Base-by-base conservation (phyloP, 2,113 vertebrate species). In the Petaurus breviceps region DNA sequence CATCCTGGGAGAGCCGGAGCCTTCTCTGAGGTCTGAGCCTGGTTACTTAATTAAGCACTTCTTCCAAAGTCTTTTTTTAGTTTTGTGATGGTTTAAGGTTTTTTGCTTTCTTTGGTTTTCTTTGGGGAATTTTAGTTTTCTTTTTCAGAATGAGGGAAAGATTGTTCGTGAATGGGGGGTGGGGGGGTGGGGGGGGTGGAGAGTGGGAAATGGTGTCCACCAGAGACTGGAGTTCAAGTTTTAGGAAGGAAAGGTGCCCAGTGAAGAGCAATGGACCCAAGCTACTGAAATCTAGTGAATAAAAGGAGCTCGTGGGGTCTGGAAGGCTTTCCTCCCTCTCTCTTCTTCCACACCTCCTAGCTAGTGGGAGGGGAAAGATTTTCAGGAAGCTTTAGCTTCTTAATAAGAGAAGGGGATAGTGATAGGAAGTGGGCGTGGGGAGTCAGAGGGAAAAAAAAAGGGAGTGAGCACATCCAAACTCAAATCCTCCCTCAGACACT, bases 341-440 rank as follows among this genome's bases (percentile, higher is more conserved):
- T 90, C 51, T 28, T 46, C 55, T 91, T 57, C 93, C 50, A 53
- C 89, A 91, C 84, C 61, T 84, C 61, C 54, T 95, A 89, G 4
- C 50, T 6, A 89, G 49, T 92, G 52, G 95, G 90, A 95, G 61
- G 51, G 37, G 55, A 95, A 96, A 57, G 90, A 3, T 93, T 90
- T 90, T 51, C 91, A 57, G 26, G 14, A 98, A 98, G 97, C 31
- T 97, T 97, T 94, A 95, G 28, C 89, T 96, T 94, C 90, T 43
- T 51, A 0, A 22, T 26, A 24, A 51, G 46, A 23, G 89, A 89
- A 89, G 84, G 55, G 53, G 43, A 43, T 89, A 0, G 14, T 51
- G 5, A 8, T 0, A 12, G 50, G 92, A 52, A 14, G 47, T 53
- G 1, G 37, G 0, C 26, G 10, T 3, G 11, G 31, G 4, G 11